Base-by-base conservation (phyloP, 37 sponge, comb jelly and placozoan species). In the Lycopodina hypogea region DNA sequence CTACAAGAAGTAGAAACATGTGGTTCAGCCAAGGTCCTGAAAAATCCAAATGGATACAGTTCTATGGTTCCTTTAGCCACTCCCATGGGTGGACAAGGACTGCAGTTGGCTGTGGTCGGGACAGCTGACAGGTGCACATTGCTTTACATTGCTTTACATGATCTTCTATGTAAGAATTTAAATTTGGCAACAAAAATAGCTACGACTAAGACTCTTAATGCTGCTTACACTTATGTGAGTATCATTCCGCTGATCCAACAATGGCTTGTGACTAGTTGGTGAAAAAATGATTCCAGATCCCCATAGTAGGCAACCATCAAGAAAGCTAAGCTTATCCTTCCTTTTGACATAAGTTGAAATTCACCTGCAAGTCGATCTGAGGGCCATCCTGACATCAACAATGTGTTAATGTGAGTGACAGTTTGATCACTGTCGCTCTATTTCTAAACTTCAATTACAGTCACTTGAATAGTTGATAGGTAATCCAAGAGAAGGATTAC, bases 181-280 rank as follows among this genome's bases (percentile, higher is more conserved):
- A 69, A 18, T 52, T 52, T 30, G 84, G 84, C 84, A 77, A 84
- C 84, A 77, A 84, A 12, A 76, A 8, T 36, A 60, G 76, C 65
- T 24, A 0, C 77, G 32, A 28, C 71, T 71, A 17, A 82, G 83
- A 11, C 34, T n/a, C 67, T 76, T 76, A 58, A 84, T 84, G 22
- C 68, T 52, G 22, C 17, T 23, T 15, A 52, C 53, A n/a, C 84
- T 70, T 30, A 60, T 69, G 45, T 76, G 84, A 17, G 61, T 77
- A 50, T 84, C 77, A 56, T 84, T 77, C 9, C 76, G 71, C 40
- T 58, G 42, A 55, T 70, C 61, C 26, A 70, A 28, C 17, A 80
- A 58, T 6, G 14, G 26, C 23, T 57, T 22, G 69, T 71, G 24
- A 15, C 70, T 60, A 35, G 1, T 34, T 14, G 60, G 71, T 4